phyloP scores from a whole-genome alignment of 2,888 invertebrate species.

The Dexiosoma caninum region DNA sequence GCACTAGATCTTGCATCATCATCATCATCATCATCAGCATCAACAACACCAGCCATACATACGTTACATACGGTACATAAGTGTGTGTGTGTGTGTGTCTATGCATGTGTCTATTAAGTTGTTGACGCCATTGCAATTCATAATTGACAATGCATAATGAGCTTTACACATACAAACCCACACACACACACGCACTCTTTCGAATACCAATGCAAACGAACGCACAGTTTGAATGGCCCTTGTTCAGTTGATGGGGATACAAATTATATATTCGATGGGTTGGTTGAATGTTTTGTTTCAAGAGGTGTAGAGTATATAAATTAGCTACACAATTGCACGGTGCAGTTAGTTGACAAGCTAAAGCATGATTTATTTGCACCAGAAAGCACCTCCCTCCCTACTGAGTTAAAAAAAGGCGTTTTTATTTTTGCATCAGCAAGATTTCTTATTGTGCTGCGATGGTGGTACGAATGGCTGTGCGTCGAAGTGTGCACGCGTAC shows the following conservation, averaged over 20 bases:
- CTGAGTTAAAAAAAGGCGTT: slow-evolving; percentile 44
- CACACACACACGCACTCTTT: slow-evolving; percentile 5
- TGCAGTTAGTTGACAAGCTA: slow-evolving; percentile 33
- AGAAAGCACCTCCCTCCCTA: slow-evolving; percentile 32
- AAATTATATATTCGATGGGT: slow-evolving; percentile 24
- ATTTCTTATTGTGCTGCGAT: slow-evolving; percentile 64
- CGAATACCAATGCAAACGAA: slow-evolving; percentile 29
- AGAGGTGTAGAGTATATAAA: slow-evolving; percentile 48
- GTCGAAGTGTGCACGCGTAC: slow-evolving; percentile 47
- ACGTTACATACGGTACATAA: not conserved
- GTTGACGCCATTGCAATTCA: slow-evolving; percentile 60
- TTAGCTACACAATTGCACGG: slow-evolving; percentile 31
- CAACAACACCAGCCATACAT: too few relatives aligned
- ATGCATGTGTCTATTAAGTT: not conserved
- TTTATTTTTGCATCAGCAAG: slow-evolving; percentile 30
- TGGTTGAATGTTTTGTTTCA: slow-evolving; percentile 41
- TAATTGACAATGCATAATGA: slow-evolving; percentile 63
- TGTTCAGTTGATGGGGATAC: slow-evolving; percentile 1
- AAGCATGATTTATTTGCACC: slow-evolving; percentile 38
- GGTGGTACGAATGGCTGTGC: slow-evolving; percentile 57
- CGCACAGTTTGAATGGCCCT: slow-evolving; percentile 34
- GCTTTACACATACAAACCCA: slow-evolving; percentile 7
- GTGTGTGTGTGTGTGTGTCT: too few relatives aligned
- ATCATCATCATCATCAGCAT: too few relatives aligned
- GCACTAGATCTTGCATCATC: slow-evolving; percentile 64